Evolutionary conservation across 1,140 invertebrate genomes (phyloP).

Genomic region (Araneus ventricosus): DNA sequence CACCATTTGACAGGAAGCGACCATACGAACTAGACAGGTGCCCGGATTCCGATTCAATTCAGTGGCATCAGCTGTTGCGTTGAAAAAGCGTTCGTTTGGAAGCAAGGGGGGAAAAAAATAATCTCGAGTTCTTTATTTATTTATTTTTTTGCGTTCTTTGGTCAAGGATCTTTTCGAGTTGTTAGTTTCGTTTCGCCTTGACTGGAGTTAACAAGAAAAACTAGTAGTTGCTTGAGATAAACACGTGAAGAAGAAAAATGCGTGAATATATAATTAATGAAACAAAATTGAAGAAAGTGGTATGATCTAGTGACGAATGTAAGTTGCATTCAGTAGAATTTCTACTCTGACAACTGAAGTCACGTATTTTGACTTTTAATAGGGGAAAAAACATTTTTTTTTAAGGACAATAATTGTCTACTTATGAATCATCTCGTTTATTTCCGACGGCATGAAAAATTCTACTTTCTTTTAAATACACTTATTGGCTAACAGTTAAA

Average conservation of each 20-base stretch:
- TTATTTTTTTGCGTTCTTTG: neutral
- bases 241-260: neutral
- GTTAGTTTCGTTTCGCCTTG: neutral
- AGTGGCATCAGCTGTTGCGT: conserved; percentile 23
- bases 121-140: no score
- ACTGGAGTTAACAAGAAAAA: neutral
- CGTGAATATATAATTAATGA: neutral
- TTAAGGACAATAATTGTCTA: no score
- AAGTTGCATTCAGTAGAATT: no score
- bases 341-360: no score
- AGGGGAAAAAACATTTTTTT: no score
- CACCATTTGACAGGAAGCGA: conserved; percentile 42
- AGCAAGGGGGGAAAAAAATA: neutral
- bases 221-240: neutral
- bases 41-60: conserved; percentile 39
- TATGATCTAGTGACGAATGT: no score
- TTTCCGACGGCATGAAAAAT: no score
- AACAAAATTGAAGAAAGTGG: neutral
- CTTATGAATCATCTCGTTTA: no score
- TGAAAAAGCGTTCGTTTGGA: neutral
- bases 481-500: no score
- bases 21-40: conserved; percentile 52
- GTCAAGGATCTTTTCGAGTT: neutral
- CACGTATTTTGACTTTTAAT: no score
- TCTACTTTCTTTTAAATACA: no score